Base-by-base conservation (phyloP, 1,140 invertebrate species). In the Drosophila willistoni region DNA sequence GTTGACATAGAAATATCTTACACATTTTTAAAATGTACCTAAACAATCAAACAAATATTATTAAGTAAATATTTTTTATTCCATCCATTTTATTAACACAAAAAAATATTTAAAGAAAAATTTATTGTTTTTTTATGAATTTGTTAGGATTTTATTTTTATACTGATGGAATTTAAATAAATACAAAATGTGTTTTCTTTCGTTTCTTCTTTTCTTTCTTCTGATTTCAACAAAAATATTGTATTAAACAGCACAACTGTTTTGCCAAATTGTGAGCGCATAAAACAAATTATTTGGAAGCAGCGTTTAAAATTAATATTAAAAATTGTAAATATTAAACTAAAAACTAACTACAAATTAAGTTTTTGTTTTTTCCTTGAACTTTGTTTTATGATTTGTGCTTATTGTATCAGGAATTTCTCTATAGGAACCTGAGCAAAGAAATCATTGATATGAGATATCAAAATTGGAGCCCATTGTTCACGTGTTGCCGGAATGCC, bases 401-500 rank as follows among this genome's bases (percentile, higher is more conserved):
- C 62, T 91, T 73, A 91, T 68, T 87, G 70, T 62, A 87, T 64
- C 72, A 91, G 68, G 64, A 92, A 74, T 77, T 91, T 90, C 62
- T 91, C 74, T 76, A 92, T 90, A 77, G 91, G 91, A 81, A 92
- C 82, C 61, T 84, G 76, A 29, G 87, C 78, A 19, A 92, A 92
- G 81, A 92, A 92, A 64, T 91, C 77, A 55, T 92, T 92, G 41
- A 91, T 81, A 39, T 90, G 83, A 33, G 80, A 65, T n/a, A 90
- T 75, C 57, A 92, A 62, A 59, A 92, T 90, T 33, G 91, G 91
- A 34, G 91, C 90, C 90, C 91, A 92, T 42, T 91, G 90, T 9
- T 91, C 89, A 22, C 90, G 79, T 13, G 91, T 92, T 29, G 91
- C 91, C 13, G 91, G 91, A 66, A 92, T 91, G 29, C 91, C 89